A percentile compares a stretch with the other conserved stretches of the same genome.
These are phyloP conservation scores for Grapholita molesta DNA, from an alignment of 1,140 invertebrate species.

Conservation along the genomic window DNA sequence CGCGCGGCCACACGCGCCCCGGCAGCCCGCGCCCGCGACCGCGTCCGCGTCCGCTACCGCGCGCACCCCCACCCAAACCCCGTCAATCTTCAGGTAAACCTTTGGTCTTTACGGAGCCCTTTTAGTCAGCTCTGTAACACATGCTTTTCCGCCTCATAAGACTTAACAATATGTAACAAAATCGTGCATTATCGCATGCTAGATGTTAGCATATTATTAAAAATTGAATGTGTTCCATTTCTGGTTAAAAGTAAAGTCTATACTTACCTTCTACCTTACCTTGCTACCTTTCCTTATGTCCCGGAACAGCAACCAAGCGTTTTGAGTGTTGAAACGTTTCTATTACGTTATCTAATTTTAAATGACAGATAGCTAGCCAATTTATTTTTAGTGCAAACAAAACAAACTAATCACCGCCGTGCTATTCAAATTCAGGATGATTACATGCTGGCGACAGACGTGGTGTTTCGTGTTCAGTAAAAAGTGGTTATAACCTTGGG, in stretches of 20 bases:
- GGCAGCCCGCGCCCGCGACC: conserved; percentile 46
- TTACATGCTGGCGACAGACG: neutral
- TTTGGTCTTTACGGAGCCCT: neutral
- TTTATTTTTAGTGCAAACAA: conserved; percentile 18
- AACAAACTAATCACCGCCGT: conserved; percentile 1
- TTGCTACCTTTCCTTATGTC: neutral
- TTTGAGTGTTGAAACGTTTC: neutral
- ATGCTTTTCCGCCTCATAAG: neutral
- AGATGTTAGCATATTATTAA: neutral
- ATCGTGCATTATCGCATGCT: neutral
- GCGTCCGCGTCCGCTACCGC: conserved; percentile 37
- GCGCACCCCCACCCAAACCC: conserved; percentile 27
- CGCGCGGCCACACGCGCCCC: conserved; percentile 62
- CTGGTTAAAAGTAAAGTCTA: neutral
- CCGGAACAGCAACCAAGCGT: neutral
- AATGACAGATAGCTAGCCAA: conserved; percentile 15
- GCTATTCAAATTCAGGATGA: neutral
- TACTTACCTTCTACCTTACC: neutral
- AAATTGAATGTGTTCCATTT: neutral
- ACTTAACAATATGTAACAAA: neutral
- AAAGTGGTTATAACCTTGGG: neutral
- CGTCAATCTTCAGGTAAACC: conserved; percentile 53
- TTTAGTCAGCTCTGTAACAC: neutral
- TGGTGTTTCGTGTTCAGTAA: neutral
- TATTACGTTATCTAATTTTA: conserved; percentile 12